Conservation (phyloP, 2,113 vertebrate species). For the Propithecus coquereli region DNA sequence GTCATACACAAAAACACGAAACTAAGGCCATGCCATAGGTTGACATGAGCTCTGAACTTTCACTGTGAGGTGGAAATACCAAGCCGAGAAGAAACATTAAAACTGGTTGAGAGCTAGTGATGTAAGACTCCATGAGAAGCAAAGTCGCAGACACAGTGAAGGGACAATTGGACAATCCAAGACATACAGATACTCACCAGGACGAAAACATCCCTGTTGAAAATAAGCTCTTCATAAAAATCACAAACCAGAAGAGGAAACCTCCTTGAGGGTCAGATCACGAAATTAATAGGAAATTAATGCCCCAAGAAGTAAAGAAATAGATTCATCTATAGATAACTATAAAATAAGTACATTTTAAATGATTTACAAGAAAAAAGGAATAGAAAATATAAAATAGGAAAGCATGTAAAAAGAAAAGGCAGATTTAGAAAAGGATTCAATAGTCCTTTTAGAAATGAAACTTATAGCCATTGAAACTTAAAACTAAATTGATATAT, state of each 20-base stretch:
- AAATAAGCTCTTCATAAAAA: not conserved
- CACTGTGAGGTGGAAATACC: not conserved
- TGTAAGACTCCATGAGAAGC: not conserved
- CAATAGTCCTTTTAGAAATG: not conserved
- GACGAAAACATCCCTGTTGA: not conserved
- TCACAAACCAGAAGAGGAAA: not conserved
- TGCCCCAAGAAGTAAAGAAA: not conserved
- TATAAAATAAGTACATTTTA: not conserved
- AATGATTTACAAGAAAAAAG: not conserved
- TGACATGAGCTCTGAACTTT: not conserved
- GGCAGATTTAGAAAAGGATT: not conserved
- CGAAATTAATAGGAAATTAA: not conserved
- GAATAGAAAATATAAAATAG: not conserved
- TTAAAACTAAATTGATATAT: not conserved
- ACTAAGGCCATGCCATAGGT: not conserved
- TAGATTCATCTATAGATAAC: not conserved
- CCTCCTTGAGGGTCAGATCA: not conserved
- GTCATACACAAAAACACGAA: not conserved
- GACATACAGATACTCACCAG: not conserved
- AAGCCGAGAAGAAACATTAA: not conserved
- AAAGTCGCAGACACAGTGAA: not conserved
- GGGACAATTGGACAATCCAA: not conserved
- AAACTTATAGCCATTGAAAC: not conserved
- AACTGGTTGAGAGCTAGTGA: not conserved
- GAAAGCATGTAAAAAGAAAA: conserved; percentile 5